These are phyloP conservation scores for Isotomurus palustris DNA, from an alignment of 2,888 invertebrate species.

Conservation along the genomic window DNA sequence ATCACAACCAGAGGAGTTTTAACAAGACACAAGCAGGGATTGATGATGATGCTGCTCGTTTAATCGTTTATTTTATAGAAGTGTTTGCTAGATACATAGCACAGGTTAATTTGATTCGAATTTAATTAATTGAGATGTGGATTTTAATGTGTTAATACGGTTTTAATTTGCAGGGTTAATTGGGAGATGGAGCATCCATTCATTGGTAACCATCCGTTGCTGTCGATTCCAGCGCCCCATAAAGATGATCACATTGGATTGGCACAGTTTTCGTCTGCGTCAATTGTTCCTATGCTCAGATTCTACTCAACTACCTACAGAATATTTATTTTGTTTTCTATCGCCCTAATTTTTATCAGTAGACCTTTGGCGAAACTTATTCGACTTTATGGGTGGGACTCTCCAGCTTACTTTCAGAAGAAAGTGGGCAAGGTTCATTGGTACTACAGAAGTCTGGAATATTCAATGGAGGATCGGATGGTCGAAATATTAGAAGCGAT, in stretches of 20 bases:
- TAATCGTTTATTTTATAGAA: too few species aligned
- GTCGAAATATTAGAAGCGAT: too few species aligned
- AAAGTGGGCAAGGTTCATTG: conserved; percentile 34
- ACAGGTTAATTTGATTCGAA: too few species aligned
- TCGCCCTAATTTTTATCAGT: conserved; percentile 35
- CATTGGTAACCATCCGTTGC: conserved; percentile 38
- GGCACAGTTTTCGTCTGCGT: conserved; percentile 36
- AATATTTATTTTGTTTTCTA: conserved; percentile 28
- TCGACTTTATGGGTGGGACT: conserved; percentile 29
- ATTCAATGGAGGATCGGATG: not conserved
- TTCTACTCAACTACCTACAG: conserved; percentile 44
- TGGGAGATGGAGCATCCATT: conserved; percentile 27
- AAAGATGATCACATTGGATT: conserved; percentile 42
- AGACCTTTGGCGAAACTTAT: conserved; percentile 36
- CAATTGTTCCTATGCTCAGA: conserved; percentile 41
- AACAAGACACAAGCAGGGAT: too few species aligned
- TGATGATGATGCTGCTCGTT: too few species aligned
- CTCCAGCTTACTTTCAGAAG: conserved; percentile 35
- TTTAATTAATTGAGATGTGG: not conserved
- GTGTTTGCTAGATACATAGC: too few species aligned
- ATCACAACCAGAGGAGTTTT: conserved; percentile 36
- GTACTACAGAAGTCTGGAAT: conserved; percentile 18
- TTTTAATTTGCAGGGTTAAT: conserved; percentile 18
- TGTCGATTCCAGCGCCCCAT: conserved; percentile 39
- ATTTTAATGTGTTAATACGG: too few species aligned